A percentile compares a stretch with the other conserved stretches of the same genome.
Evolutionary conservation across 2,797 vertebrate species (phyloP).

Genomic region (Pseudotriccus pelzelni): DNA sequence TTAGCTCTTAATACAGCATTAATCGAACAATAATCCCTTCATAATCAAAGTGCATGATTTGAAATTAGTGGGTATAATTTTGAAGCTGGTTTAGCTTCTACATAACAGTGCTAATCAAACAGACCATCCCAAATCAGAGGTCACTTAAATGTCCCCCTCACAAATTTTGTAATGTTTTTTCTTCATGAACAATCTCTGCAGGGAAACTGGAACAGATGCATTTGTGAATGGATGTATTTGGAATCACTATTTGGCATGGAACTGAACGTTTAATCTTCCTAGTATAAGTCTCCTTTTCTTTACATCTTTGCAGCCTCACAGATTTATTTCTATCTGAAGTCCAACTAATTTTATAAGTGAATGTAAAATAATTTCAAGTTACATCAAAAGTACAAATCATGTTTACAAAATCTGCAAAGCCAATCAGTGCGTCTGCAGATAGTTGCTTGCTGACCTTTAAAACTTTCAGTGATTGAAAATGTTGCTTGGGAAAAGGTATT

Average conservation of each 20-base stretch:
- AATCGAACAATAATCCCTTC: slow-evolving; percentile 8
- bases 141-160: not conserved
- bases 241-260: not conserved
- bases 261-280: not conserved
- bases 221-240: not conserved
- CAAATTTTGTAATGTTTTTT: not conserved
- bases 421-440: not conserved
- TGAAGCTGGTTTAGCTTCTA: not conserved
- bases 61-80: not conserved
- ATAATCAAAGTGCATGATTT: not conserved
- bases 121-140: not conserved
- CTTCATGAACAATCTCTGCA: not conserved
- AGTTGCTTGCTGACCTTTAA: slow-evolving; percentile 67
- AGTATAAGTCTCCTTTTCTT: not conserved
- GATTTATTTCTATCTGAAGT: not conserved
- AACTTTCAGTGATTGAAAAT: slow-evolving; percentile 19
- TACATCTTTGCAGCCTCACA: not conserved
- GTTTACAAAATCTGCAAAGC: not conserved
- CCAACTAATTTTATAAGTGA: not conserved
- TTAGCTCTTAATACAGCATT: slow-evolving; percentile 8
- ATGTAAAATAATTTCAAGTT: not conserved
- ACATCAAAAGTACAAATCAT: not conserved
- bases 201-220: not conserved
- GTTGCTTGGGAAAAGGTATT: slow-evolving; percentile 32
- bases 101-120: not conserved